A percentile compares a stretch with the other conserved stretches of the same genome.
Conservation (phyloP, 2,888 invertebrate genomes). For the Troides aeacus region DNA sequence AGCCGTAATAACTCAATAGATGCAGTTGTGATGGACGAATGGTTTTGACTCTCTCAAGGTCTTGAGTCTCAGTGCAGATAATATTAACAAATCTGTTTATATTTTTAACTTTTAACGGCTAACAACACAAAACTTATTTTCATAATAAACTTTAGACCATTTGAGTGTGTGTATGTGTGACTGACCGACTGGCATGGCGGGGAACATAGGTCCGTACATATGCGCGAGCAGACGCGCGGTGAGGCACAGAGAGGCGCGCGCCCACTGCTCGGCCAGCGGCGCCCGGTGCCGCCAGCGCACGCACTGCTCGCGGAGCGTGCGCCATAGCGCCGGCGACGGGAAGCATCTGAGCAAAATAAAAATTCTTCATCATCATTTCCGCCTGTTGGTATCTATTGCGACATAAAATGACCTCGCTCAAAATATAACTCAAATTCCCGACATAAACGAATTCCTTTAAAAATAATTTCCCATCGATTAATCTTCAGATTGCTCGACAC, state of each 20-base stretch:
- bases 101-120: too few relatives aligned
- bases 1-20: too few relatives aligned
- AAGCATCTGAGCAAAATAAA: constrained; percentile 81
- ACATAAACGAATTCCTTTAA: too few relatives aligned
- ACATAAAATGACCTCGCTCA: too few relatives aligned
- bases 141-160: not conserved
- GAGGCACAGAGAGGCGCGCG: constrained; percentile 93
- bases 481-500: too few relatives aligned
- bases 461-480: too few relatives aligned
- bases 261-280: constrained; percentile 96
- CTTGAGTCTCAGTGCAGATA: too few relatives aligned
- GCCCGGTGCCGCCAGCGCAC: constrained; percentile 96
- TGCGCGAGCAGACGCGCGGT: constrained; percentile 91
- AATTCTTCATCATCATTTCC: not conserved
- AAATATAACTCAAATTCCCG: too few relatives aligned
- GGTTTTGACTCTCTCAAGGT: too few relatives aligned
- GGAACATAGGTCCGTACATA: constrained; percentile 93
- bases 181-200: constrained; percentile 88
- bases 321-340: constrained; percentile 97
- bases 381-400: not conserved
- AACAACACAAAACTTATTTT: too few relatives aligned
- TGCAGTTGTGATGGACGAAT: too few relatives aligned
- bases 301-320: constrained; percentile 95
- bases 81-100: too few relatives aligned
- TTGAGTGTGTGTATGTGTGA: constrained; percentile 26